Percentiles rank a stretch among this genome's conserved stretches.
These are phyloP conservation scores for Dorcus hopei DNA, from an alignment of 2,888 invertebrate genomes.

Conservation along the genomic window DNA sequence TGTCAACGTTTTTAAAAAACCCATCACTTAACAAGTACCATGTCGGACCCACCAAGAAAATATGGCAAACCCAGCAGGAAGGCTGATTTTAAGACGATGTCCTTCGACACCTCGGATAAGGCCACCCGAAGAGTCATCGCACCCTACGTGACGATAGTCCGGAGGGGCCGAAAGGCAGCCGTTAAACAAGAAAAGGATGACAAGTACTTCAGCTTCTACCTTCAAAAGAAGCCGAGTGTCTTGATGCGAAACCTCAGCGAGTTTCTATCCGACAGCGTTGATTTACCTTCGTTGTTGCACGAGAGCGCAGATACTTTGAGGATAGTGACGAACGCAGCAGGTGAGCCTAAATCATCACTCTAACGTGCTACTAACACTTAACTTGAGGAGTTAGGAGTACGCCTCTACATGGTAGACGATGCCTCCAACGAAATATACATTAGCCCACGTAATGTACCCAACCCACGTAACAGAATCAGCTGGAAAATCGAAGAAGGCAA, in stretches of 20 bases:
- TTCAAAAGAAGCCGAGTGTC: slow-evolving; percentile 45
- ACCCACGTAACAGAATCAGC: slow-evolving; percentile 55
- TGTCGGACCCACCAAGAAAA: slow-evolving; percentile 2
- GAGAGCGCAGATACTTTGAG: slow-evolving; percentile 59
- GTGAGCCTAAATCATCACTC: slow-evolving; percentile 35
- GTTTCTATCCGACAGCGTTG: slow-evolving; percentile 57
- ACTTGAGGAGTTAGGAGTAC: slow-evolving; percentile 49
- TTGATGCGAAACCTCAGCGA: slow-evolving; percentile 41
- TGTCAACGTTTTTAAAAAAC: too few relatives aligned
- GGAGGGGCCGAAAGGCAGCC: slow-evolving; percentile 33
- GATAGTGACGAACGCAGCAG: slow-evolving; percentile 55
- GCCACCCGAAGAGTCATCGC: slow-evolving; percentile 59
- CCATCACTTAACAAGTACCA: not conserved
- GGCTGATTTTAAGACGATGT: slow-evolving; percentile 9
- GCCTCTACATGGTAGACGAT: slow-evolving; percentile 57
- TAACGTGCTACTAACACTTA: not conserved
- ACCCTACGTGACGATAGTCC: slow-evolving; percentile 52
- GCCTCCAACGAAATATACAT: slow-evolving; percentile 55
- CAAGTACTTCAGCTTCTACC: slow-evolving; percentile 40
- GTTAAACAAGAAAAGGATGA: slow-evolving; percentile 30
- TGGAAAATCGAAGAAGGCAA: slow-evolving; percentile 57
- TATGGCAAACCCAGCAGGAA: slow-evolving; percentile 15
- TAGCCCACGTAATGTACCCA: slow-evolving; percentile 52
- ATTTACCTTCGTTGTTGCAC: slow-evolving; percentile 55
- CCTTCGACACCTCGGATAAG: slow-evolving; percentile 44